Evolutionary conservation across 2,113 vertebrate species (phyloP).

Genomic region (Sterna hirundo): DNA sequence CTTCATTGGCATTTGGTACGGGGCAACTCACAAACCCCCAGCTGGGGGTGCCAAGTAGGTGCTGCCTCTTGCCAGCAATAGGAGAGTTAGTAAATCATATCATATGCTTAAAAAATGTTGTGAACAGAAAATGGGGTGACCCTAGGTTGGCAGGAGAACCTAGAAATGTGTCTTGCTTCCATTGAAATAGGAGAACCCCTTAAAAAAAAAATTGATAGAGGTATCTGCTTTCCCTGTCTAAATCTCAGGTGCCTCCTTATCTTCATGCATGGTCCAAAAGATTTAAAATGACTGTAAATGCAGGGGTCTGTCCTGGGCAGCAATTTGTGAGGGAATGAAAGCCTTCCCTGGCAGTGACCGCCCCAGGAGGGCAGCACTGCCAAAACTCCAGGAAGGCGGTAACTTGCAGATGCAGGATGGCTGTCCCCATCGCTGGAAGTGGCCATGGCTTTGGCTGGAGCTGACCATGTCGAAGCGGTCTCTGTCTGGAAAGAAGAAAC

Average conservation of each 20-base stretch:
- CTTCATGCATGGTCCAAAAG: neutral
- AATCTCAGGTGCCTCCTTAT: neutral
- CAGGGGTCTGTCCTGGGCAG: neutral
- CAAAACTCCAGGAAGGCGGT: neutral
- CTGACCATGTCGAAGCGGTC: fast-evolving
- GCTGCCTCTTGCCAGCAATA: neutral
- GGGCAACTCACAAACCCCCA: neutral
- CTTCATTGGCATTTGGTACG: neutral
- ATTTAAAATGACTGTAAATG: neutral
- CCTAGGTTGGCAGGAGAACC: neutral
- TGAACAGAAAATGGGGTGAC: neutral
- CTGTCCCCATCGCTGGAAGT: neutral
- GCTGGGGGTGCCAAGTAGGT: neutral
- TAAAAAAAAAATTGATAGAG: neutral
- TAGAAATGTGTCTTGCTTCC: neutral
- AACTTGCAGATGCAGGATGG: neutral
- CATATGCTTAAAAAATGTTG: neutral
- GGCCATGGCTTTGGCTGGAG: neutral
- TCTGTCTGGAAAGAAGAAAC: neutral
- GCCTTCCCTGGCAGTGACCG: neutral
- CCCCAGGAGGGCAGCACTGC: neutral
- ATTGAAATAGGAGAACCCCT: neutral
- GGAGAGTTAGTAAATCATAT: neutral
- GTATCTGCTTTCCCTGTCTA: neutral
- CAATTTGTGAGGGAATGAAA: neutral